Evolutionary conservation across 2,888 invertebrate genomes (phyloP).

Genomic region (Synergus umbraculus): DNA sequence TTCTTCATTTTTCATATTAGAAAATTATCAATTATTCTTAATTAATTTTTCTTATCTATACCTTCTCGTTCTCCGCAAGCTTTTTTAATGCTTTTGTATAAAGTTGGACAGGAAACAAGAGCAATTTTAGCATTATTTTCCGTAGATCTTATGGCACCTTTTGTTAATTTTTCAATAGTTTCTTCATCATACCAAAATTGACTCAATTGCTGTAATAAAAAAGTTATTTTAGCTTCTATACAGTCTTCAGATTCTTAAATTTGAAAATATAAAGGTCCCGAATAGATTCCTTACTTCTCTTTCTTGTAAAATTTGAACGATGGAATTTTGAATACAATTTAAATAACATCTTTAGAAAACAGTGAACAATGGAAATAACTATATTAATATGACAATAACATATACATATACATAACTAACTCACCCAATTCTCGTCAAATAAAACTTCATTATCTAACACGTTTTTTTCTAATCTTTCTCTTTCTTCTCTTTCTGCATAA

Average conservation of each 20-base stretch:
- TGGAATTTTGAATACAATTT: not conserved
- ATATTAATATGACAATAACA: constrained; percentile 8
- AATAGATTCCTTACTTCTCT: too few relatives aligned
- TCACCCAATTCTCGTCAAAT: constrained; percentile 91
- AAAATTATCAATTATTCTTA: too few relatives aligned
- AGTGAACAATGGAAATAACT: constrained; percentile 16
- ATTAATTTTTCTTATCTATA: constrained; percentile 61
- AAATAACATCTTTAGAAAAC: not conserved
- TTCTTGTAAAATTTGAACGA: not conserved
- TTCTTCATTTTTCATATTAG: not conserved
- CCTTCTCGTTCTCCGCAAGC: constrained; percentile 78
- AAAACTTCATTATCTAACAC: constrained; percentile 74
- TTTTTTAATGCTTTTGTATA: constrained; percentile 85
- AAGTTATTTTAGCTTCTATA: not conserved
- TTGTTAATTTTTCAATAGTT: constrained; percentile 86
- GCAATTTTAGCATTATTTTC: constrained; percentile 84
- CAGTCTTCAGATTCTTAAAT: too few relatives aligned
- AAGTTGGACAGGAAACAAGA: constrained; percentile 92
- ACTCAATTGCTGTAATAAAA: constrained; percentile 89
- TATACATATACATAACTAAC: constrained; percentile 44
- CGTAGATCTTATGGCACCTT: constrained; percentile 81
- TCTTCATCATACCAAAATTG: constrained; percentile 97
- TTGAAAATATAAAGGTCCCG: too few relatives aligned
- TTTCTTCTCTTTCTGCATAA: constrained; percentile 84
- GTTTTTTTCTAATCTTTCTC: constrained; percentile 80